Evolutionary conservation across 53 echinoderm and acorn worm species (phyloP).

Genomic region (Crossaster papposus): DNA sequence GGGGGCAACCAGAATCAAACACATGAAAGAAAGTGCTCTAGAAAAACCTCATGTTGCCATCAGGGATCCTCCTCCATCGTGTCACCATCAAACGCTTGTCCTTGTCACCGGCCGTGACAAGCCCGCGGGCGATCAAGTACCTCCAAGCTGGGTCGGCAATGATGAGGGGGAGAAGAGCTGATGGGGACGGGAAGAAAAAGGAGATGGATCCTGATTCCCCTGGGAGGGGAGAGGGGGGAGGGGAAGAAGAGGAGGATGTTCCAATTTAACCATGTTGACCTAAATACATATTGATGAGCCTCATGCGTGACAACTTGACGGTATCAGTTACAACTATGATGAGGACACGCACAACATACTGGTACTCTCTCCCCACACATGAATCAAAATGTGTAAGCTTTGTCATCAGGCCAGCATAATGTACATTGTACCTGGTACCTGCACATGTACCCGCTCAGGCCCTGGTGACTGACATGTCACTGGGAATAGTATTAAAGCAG

Average conservation of each 20-base stretch:
- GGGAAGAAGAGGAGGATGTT: background rate
- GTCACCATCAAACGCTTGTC: conserved; percentile 43
- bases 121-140: conserved; percentile 38
- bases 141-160: background rate
- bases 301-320: background rate
- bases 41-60: conserved; percentile 36
- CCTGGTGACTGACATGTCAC: background rate
- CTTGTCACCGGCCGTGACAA: conserved; percentile 59
- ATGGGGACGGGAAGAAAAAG: conserved; percentile 23
- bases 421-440: background rate
- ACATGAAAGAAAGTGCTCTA: conserved; percentile 9
- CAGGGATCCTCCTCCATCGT: conserved; percentile 26
- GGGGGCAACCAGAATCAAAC: background rate
- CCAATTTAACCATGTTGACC: conserved; percentile 47
- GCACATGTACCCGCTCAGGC: background rate
- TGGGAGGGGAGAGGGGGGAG: background rate
- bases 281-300: conserved; percentile 47
- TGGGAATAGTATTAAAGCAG: background rate
- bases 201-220: background rate
- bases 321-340: background rate
- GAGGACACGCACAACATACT: background rate
- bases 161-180: conserved; percentile 24
- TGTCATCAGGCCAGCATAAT: background rate
- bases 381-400: background rate
- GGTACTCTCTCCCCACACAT: background rate